phyloP scores from a whole-genome alignment of 2,888 invertebrate species.

The Phragmatobia fuliginosa region DNA sequence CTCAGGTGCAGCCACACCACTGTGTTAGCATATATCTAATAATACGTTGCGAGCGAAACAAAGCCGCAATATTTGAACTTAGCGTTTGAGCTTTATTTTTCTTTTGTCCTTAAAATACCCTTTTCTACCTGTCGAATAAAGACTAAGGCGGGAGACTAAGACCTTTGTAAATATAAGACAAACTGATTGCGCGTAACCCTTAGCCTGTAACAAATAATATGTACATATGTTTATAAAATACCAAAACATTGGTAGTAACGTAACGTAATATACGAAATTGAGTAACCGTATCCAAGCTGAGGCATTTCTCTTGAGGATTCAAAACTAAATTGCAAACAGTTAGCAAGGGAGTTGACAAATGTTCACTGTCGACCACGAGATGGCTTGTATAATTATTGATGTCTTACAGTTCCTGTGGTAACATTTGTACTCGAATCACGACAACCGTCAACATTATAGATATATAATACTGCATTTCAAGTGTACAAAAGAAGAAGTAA shows the following conservation, averaged over 20 bases:
- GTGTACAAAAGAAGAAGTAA: too few relatives aligned
- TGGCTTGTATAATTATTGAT: slow-evolving; percentile 10
- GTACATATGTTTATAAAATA: neutral
- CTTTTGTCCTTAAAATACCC: slow-evolving; percentile 28
- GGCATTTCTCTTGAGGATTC: slow-evolving; percentile 8
- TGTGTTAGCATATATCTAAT: slow-evolving; percentile 61
- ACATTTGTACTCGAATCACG: neutral
- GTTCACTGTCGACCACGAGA: slow-evolving; percentile 6
- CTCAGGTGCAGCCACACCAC: slow-evolving; percentile 53
- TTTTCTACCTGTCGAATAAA: slow-evolving; percentile 32
- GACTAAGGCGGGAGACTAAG: slow-evolving; percentile 17
- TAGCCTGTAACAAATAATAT: neutral
- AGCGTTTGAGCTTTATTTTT: slow-evolving; percentile 32
- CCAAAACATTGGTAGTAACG: neutral
- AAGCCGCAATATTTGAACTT: slow-evolving; percentile 42
- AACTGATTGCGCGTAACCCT: neutral
- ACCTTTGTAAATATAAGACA: neutral
- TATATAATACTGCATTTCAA: neutral
- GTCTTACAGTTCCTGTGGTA: slow-evolving; percentile 3
- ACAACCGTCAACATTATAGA: neutral
- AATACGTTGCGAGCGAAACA: slow-evolving; percentile 49
- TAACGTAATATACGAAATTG: neutral
- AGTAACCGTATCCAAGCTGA: neutral
- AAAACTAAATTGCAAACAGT: slow-evolving; percentile 11
- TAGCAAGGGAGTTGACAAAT: slow-evolving; percentile 7